Conservation (phyloP, 2,797 vertebrate species). For the Poecilia velifera region DNA sequence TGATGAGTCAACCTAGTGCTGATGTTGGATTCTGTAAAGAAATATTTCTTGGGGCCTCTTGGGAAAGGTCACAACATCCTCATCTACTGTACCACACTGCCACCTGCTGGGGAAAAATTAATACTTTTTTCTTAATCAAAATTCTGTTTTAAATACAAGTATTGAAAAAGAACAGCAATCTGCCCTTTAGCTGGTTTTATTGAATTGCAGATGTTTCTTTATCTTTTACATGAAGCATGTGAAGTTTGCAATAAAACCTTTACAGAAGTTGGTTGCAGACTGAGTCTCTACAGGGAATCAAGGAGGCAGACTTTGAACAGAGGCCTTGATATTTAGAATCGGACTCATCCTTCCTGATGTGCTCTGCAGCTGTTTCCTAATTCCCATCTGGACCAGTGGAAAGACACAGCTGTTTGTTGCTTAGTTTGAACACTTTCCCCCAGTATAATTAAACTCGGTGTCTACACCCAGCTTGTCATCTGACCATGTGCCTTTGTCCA, state of each 20-base stretch:
- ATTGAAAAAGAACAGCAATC: not conserved
- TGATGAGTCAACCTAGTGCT: constrained; percentile 15
- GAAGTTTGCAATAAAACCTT: not conserved
- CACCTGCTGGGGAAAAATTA: constrained; percentile 55
- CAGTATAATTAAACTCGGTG: constrained; percentile 7
- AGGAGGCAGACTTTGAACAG: constrained; percentile 44
- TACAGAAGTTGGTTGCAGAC: not conserved
- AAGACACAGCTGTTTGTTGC: constrained; percentile 2
- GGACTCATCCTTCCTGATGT: constrained; percentile 57
- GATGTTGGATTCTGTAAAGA: not conserved
- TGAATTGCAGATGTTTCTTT: not conserved
- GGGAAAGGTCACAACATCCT: not conserved
- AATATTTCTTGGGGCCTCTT: not conserved
- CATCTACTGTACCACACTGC: constrained; percentile 22
- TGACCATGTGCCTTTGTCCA: constrained; percentile 16
- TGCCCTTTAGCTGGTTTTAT: not conserved
- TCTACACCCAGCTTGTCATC: constrained; percentile 42
- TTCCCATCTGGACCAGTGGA: constrained; percentile 34
- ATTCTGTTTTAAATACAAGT: not conserved
- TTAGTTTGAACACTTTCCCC: not conserved
- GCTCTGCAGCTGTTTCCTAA: constrained; percentile 68
- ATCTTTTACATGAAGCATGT: not conserved
- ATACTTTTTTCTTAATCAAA: not conserved
- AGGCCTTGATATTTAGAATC: constrained; percentile 59
- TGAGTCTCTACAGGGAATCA: constrained; percentile 22